A percentile compares a stretch with the other conserved stretches of the same genome.
These are phyloP conservation scores for Diuraphis noxia DNA, from an alignment of 1,140 invertebrate species.

Conservation along the genomic window DNA sequence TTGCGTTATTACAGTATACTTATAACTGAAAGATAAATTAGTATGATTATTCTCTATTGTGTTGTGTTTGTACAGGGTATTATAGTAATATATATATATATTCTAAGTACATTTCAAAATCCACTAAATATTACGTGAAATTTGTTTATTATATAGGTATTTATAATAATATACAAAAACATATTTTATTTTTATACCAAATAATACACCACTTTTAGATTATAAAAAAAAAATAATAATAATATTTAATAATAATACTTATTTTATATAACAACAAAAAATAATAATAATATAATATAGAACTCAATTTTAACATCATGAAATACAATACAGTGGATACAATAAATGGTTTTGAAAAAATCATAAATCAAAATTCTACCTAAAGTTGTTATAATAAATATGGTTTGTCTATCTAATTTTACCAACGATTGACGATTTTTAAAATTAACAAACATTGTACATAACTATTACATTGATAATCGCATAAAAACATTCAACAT, in stretches of 20 bases:
- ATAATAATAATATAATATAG: constrained; percentile 35
- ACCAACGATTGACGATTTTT: constrained; percentile 24
- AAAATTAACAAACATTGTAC: constrained; percentile 29
- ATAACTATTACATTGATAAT: constrained; percentile 35
- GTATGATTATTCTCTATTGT: background rate
- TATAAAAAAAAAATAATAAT: constrained; percentile 30
- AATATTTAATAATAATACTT: constrained; percentile 45
- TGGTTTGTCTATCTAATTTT: constrained; percentile 29
- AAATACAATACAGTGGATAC: constrained; percentile 29
- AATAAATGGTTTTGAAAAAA: constrained; percentile 39
- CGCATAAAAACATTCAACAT: constrained; percentile 42
- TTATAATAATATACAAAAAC: constrained; percentile 50
- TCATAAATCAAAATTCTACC: constrained; percentile 38
- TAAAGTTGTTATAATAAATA: constrained; percentile 50
- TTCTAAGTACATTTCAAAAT: background rate
- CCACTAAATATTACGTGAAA: background rate
- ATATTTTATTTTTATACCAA: constrained; percentile 34
- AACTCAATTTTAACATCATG: constrained; percentile 40
- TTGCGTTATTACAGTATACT: background rate
- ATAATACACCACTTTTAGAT: constrained; percentile 32
- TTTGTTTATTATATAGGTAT: constrained; percentile 49
- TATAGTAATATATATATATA: background rate
- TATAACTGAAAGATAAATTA: background rate
- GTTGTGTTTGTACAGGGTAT: background rate
- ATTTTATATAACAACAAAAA: constrained; percentile 46